phyloP scores from a whole-genome alignment of 2,797 vertebrate genomes.

The Peromyscus aztecus region DNA sequence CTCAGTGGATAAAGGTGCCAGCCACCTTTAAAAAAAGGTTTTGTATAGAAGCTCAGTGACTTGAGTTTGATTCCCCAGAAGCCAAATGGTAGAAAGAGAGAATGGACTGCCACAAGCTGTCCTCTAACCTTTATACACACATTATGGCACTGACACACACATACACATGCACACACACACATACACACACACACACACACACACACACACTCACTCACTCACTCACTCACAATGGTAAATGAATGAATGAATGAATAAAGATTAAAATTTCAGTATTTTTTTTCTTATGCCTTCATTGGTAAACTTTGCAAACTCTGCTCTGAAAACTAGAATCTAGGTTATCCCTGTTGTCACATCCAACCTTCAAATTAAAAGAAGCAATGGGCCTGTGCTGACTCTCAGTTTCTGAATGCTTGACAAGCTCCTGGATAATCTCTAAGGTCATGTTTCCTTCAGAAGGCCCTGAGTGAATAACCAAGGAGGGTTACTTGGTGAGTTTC shows the following conservation, averaged over 20 bases:
- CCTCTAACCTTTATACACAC: background rate
- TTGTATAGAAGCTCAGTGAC: background rate
- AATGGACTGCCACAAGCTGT: background rate
- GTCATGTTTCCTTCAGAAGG: conserved; percentile 7
- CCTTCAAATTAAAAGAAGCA: conserved; percentile 26
- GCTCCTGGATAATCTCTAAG: conserved; percentile 5
- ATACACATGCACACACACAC: background rate
- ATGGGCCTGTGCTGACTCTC: background rate
- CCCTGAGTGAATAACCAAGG: background rate
- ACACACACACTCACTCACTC: too few relatives aligned
- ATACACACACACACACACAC: too few relatives aligned
- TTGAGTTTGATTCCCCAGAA: background rate
- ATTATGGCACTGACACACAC: background rate
- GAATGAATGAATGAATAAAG: background rate
- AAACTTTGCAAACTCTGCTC: conserved; percentile 60
- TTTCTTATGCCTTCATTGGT: background rate
- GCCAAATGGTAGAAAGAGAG: background rate
- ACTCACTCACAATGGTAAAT: background rate
- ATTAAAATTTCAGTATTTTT: conserved; percentile 43
- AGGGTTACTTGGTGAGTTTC: background rate
- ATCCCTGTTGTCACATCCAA: background rate
- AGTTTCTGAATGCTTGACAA: background rate
- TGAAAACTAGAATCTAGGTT: conserved; percentile 28
- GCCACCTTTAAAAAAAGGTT: background rate
- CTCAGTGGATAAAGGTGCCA: background rate